phyloP scores from a whole-genome alignment of 2,113 vertebrate species.

The Ardeotis arabs region DNA sequence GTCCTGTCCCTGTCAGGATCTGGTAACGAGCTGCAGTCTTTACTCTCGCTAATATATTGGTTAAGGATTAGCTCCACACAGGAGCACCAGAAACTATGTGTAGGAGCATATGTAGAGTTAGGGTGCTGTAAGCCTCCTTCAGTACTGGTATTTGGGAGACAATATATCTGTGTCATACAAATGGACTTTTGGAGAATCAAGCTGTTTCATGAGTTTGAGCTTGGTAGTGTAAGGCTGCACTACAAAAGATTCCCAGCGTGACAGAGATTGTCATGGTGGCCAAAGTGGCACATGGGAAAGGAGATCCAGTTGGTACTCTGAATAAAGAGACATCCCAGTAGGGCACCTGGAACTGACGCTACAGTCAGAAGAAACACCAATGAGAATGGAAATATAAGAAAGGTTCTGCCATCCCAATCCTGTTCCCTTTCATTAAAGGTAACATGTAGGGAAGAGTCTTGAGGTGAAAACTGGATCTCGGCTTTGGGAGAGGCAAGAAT shows the following conservation, averaged over 20 bases:
- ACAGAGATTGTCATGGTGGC: background rate
- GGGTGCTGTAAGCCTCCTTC: background rate
- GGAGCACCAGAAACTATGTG: accelerated
- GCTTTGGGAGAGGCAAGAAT: background rate
- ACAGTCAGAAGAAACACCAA: background rate
- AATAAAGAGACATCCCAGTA: background rate
- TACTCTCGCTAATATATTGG: background rate
- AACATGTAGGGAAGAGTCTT: background rate
- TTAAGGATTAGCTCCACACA: background rate
- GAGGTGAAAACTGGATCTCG: background rate
- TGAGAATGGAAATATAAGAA: background rate
- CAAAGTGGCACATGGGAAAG: background rate
- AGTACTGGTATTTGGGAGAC: background rate
- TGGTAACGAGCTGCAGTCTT: background rate
- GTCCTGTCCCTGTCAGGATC: background rate
- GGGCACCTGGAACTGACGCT: background rate
- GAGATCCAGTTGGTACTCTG: background rate
- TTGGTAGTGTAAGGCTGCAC: background rate
- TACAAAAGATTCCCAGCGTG: background rate
- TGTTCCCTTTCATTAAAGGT: background rate
- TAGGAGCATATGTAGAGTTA: background rate
- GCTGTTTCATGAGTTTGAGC: background rate
- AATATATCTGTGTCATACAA: accelerated
- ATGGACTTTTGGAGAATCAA: background rate
- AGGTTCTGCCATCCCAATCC: background rate